These are phyloP conservation scores for Leptodirus hochenwartii DNA, from an alignment of 2,888 invertebrate species.

Conservation along the genomic window DNA sequence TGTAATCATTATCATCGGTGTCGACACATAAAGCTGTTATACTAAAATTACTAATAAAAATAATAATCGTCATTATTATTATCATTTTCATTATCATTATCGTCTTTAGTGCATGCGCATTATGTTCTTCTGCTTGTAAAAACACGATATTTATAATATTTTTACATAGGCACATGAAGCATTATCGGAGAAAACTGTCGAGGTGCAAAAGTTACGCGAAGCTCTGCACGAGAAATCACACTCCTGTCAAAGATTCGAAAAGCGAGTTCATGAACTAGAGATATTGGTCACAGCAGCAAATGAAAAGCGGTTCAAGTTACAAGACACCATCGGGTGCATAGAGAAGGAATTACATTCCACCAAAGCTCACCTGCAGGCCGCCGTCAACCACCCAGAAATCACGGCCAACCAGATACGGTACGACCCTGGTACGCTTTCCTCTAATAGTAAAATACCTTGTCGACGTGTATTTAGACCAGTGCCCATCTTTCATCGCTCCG, in stretches of 20 bases:
- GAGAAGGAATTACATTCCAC: slow-evolving; percentile 23
- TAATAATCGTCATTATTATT: too few relatives aligned
- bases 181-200: slow-evolving; percentile 14
- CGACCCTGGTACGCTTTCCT: slow-evolving; percentile 12
- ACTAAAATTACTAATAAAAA: too few relatives aligned
- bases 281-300: slow-evolving; percentile 19
- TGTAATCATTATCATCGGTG: too few relatives aligned
- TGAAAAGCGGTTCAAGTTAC: slow-evolving; percentile 23
- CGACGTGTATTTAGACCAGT: too few relatives aligned
- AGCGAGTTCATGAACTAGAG: slow-evolving; percentile 20
- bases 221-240: slow-evolving; percentile 18
- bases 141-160: too few relatives aligned
- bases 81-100: too few relatives aligned
- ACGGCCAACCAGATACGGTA: slow-evolving; percentile 22
- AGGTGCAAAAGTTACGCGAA: slow-evolving; percentile 20
- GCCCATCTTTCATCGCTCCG: too few relatives aligned
- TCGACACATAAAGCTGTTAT: too few relatives aligned
- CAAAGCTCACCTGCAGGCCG: slow-evolving; percentile 21
- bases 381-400: too few relatives aligned
- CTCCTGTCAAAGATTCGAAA: slow-evolving; percentile 18
- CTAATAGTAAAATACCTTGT: too few relatives aligned
- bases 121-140: too few relatives aligned
- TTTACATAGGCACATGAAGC: slow-evolving; percentile 16
- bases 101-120: too few relatives aligned
- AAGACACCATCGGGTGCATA: slow-evolving; percentile 22